These are phyloP conservation scores for Philhelius pedissequus DNA, from an alignment of 2,888 invertebrate species.

Conservation along the genomic window DNA sequence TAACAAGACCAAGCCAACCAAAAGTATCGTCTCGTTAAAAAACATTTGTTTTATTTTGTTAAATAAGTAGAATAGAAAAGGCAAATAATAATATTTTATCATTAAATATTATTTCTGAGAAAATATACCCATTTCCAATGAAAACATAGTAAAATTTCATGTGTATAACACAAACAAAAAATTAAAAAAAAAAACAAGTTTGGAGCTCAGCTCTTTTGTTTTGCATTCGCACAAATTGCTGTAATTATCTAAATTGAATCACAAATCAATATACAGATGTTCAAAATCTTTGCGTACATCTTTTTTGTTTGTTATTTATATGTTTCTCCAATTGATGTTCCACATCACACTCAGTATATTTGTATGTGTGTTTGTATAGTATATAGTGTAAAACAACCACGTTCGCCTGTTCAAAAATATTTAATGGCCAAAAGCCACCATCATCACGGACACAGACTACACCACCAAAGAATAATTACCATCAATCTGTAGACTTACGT, in stretches of 20 bases:
- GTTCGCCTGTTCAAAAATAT: conserved; percentile 28
- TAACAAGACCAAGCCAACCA: no score
- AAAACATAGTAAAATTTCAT: background rate
- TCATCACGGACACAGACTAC: conserved; percentile 34
- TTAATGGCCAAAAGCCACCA: conserved; percentile 32
- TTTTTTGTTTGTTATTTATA: background rate
- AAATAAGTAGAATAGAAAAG: background rate
- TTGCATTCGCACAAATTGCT: conserved; percentile 50
- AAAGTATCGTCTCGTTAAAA: no score
- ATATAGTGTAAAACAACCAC: conserved; percentile 23
- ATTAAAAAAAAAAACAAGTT: background rate
- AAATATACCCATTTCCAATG: background rate
- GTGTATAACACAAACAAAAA: background rate
- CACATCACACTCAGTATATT: background rate
- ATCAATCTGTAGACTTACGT: conserved; percentile 68
- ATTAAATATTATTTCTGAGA: background rate
- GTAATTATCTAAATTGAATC: conserved; percentile 64
- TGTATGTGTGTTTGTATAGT: background rate
- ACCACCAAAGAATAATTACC: conserved; percentile 55
- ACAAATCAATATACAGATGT: conserved; percentile 66
- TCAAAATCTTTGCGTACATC: background rate
- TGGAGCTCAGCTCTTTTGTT: conserved; percentile 14
- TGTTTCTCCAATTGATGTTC: conserved; percentile 28
- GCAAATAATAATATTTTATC: background rate
- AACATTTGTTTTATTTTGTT: no score